These are phyloP conservation scores for Eumacrocentrus americanus DNA, from an alignment of 2,888 invertebrate genomes.

Conservation along the genomic window DNA sequence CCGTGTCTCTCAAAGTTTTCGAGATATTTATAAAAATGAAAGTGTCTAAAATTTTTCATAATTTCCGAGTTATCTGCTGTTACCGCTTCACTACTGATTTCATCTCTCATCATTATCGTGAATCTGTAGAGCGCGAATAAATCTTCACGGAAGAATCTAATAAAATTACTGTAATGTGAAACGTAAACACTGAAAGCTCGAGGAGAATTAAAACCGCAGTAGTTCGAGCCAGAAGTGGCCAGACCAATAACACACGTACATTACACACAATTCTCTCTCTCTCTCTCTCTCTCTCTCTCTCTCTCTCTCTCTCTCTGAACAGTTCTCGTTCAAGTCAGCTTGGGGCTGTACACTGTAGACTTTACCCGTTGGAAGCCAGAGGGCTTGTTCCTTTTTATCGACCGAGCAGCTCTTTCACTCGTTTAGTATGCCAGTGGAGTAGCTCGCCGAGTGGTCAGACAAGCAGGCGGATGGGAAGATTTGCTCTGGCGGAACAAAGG, in stretches of 20 bases:
- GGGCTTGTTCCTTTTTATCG: no score
- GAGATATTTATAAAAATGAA: no score
- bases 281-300: no score
- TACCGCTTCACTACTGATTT: no score
- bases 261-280: no score
- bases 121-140: no score
- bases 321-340: no score
- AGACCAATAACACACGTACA: constrained; percentile 9
- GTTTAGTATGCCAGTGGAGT: constrained; percentile 52
- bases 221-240: neutral
- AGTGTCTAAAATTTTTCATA: neutral
- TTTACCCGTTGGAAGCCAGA: neutral
- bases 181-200: constrained; percentile 7
- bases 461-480: constrained; percentile 39
- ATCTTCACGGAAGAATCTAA: constrained; percentile 11
- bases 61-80: no score
- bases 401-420: constrained; percentile 26
- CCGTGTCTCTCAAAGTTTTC: no score
- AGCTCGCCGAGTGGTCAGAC: constrained; percentile 46
- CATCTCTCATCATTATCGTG: no score
- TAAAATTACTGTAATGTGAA: constrained; percentile 5
- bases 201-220: constrained; percentile 10
- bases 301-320: no score
- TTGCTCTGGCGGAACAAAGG: constrained; percentile 35
- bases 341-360: neutral